Percentiles rank a stretch among this genome's conserved stretches.
Evolutionary conservation across 2,797 vertebrate species (phyloP).

Genomic region (Acanthis flammea): DNA sequence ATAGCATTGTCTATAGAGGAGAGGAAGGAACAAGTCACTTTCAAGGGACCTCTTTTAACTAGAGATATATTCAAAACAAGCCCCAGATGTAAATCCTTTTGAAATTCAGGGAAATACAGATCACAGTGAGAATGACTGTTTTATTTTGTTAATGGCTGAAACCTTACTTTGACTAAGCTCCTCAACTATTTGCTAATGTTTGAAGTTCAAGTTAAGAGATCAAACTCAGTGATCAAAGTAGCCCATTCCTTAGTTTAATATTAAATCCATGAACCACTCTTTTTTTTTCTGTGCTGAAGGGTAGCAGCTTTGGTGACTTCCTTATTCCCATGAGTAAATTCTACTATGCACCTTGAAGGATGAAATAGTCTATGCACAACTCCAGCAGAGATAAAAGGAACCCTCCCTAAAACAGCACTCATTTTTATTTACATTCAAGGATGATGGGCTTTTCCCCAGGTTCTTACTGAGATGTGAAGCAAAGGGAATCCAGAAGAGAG

Average conservation of each 20-base stretch:
- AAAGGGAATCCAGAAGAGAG: background rate
- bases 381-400: conserved; percentile 36
- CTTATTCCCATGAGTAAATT: conserved; percentile 13
- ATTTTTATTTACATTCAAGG: conserved; percentile 43
- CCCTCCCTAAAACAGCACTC: background rate
- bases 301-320: background rate
- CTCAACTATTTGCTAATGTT: conserved; percentile 11
- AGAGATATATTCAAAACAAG: background rate
- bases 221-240: conserved; percentile 47
- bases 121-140: background rate
- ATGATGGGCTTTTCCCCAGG: background rate
- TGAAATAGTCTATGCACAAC: background rate
- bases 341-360: conserved; percentile 9
- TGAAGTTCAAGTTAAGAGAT: conserved; percentile 51
- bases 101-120: conserved; percentile 28
- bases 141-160: conserved; percentile 35
- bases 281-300: background rate
- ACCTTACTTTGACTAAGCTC: background rate
- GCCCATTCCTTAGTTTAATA: conserved; percentile 38
- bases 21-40: background rate
- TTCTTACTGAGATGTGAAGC: background rate
- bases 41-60: background rate
- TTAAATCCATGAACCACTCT: conserved; percentile 17
- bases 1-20: background rate
- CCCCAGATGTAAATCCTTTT: background rate